These are phyloP conservation scores for Archips xylosteana DNA, from an alignment of 2,888 invertebrate species.

Conservation along the genomic window DNA sequence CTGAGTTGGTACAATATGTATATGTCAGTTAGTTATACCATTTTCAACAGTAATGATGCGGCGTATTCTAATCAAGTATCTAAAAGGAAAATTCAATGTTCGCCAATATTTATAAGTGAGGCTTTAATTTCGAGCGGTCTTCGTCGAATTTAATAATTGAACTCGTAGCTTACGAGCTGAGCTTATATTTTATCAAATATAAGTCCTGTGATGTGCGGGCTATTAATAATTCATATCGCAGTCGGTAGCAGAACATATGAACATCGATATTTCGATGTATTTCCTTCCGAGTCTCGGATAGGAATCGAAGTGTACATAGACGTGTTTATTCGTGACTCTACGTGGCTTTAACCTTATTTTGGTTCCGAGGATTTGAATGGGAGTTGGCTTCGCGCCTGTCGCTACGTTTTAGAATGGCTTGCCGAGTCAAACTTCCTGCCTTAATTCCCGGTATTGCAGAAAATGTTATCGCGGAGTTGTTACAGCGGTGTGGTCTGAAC, in stretches of 20 bases:
- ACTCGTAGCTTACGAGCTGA: slow-evolving; percentile 1
- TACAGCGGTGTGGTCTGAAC: background rate
- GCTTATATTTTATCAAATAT: slow-evolving; percentile 10
- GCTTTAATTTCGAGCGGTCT: background rate
- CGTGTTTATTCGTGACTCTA: slow-evolving; percentile 38
- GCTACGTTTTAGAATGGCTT: slow-evolving; percentile 17
- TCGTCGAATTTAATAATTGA: slow-evolving; percentile 3
- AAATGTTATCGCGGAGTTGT: slow-evolving; percentile 5
- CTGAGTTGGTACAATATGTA: background rate
- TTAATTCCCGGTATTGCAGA: slow-evolving; percentile 27
- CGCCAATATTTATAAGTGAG: background rate
- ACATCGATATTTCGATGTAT: slow-evolving; percentile 43
- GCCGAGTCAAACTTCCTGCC: slow-evolving; percentile 32
- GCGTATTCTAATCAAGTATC: too few species aligned
- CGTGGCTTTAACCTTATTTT: slow-evolving; percentile 43
- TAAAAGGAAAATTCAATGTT: background rate
- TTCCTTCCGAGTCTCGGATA: slow-evolving; percentile 38
- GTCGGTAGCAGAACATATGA: slow-evolving; percentile 44
- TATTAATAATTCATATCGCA: slow-evolving; percentile 70
- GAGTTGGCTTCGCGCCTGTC: slow-evolving; percentile 22
- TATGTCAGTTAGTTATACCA: background rate
- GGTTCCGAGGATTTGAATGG: slow-evolving; percentile 50
- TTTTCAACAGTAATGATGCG: background rate
- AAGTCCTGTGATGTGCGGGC: slow-evolving; percentile 40
- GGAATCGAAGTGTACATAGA: slow-evolving; percentile 20